A percentile compares a stretch with the other conserved stretches of the same genome.
These are phyloP conservation scores for Boleophthalmus pectinirostris DNA, from an alignment of 2,113 vertebrate genomes.

Conservation along the genomic window DNA sequence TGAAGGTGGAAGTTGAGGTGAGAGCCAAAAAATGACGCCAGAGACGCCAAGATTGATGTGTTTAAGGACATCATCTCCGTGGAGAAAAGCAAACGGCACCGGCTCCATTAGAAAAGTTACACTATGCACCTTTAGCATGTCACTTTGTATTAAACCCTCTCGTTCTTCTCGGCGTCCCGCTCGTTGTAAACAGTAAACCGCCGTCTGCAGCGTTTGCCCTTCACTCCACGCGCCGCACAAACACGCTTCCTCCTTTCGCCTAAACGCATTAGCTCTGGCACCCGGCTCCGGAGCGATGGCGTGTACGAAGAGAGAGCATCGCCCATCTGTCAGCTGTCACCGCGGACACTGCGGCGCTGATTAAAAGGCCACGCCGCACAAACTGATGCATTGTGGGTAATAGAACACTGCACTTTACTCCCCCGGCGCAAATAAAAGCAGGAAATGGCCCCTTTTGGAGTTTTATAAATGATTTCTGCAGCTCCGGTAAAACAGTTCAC, in stretches of 20 bases:
- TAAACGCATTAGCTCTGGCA: slow-evolving; percentile 1
- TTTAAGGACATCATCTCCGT: too few relatives aligned
- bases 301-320: slow-evolving; percentile 1
- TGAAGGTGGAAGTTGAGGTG: too few relatives aligned
- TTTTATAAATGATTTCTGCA: slow-evolving; percentile 4
- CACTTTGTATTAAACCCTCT: not conserved
- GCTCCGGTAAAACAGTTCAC: slow-evolving; percentile 5
- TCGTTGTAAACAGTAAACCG: not conserved
- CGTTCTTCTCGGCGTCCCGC: too few relatives aligned
- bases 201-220: not conserved
- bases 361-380: slow-evolving; percentile 6
- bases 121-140: too few relatives aligned
- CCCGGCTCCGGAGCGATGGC: not conserved
- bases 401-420: not conserved
- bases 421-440: not conserved
- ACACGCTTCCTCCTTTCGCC: not conserved
- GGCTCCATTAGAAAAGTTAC: too few relatives aligned
- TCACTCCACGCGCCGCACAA: not conserved
- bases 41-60: too few relatives aligned
- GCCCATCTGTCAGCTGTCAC: slow-evolving; percentile 5
- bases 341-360: not conserved
- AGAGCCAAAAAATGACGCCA: too few relatives aligned
- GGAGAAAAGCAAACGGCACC: too few relatives aligned
- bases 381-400: not conserved
- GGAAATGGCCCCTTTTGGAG: not conserved